phyloP scores from a whole-genome alignment of 2,113 vertebrate genomes.

The Elanoides forficatus region DNA sequence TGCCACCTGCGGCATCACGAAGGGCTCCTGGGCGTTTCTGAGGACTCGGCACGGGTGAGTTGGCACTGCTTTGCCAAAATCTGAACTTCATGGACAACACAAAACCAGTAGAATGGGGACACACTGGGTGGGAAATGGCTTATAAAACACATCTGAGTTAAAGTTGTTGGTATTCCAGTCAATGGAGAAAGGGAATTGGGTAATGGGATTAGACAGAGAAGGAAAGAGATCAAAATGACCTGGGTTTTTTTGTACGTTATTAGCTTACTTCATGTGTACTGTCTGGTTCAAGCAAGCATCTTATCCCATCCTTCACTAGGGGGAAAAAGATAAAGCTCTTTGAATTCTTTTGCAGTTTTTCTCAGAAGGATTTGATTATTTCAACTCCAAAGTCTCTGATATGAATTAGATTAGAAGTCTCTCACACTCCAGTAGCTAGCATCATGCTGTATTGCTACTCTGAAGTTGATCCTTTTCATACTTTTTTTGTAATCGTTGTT shows the following conservation, averaged over 20 bases:
- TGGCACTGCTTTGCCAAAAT: background rate
- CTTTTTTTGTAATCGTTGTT: background rate
- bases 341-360: background rate
- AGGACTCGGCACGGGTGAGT: fast-evolving
- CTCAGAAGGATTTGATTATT: background rate
- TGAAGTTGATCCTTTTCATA: background rate
- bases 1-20: fast-evolving
- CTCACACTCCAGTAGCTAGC: background rate
- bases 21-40: background rate
- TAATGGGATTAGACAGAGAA: background rate
- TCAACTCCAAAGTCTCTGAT: background rate
- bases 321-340: background rate
- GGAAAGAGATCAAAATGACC: background rate
- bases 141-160: background rate
- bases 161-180: background rate
- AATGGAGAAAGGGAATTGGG: background rate
- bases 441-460: background rate
- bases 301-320: background rate
- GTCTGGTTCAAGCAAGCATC: background rate
- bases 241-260: background rate
- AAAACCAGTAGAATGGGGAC: background rate
- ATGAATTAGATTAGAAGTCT: background rate
- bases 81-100: background rate
- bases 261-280: background rate
- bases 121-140: background rate